A percentile compares a stretch with the other conserved stretches of the same genome.
phyloP scores from a whole-genome alignment of 2,888 invertebrate genomes.

The Aleiodes leptofemur region DNA sequence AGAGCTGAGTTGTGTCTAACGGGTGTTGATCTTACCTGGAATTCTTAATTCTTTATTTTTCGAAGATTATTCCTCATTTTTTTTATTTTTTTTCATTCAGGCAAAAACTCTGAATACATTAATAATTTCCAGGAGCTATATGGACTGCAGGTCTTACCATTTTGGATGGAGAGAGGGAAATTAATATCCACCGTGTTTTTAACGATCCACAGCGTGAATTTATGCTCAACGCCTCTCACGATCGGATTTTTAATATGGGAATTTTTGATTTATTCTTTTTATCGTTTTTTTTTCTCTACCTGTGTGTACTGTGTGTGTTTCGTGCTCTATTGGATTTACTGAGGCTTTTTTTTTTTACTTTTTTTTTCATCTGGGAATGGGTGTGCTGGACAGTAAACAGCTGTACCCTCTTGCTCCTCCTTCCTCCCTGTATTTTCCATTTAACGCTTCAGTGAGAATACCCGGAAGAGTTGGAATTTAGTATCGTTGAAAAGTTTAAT shows the following conservation, averaged over 20 bases:
- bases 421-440: constrained; percentile 8
- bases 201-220: constrained; percentile 48
- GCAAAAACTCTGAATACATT: constrained; percentile 71
- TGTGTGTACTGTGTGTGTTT: no score
- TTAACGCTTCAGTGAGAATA: constrained; percentile 31
- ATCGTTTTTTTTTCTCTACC: constrained; percentile 48
- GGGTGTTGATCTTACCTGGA: constrained; percentile 7
- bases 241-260: constrained; percentile 39
- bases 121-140: constrained; percentile 66
- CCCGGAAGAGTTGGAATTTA: constrained; percentile 29
- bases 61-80: neutral
- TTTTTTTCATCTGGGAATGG: constrained; percentile 26
- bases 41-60: neutral
- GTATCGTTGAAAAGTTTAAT: constrained; percentile 15
- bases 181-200: constrained; percentile 48
- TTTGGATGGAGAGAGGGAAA: constrained; percentile 28
- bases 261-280: constrained; percentile 33
- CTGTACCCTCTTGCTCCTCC: neutral
- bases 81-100: constrained; percentile 52
- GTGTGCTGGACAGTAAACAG: constrained; percentile 30
- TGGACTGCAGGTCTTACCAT: constrained; percentile 52
- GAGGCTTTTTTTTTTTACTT: constrained; percentile 32
- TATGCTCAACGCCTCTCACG: constrained; percentile 48
- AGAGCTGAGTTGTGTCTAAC: neutral
- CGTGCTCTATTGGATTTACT: constrained; percentile 32